Percentiles rank a stretch among this genome's conserved stretches.
Evolutionary conservation across 2,113 vertebrate genomes (phyloP).

Genomic region (Proterorhinus semilunaris): DNA sequence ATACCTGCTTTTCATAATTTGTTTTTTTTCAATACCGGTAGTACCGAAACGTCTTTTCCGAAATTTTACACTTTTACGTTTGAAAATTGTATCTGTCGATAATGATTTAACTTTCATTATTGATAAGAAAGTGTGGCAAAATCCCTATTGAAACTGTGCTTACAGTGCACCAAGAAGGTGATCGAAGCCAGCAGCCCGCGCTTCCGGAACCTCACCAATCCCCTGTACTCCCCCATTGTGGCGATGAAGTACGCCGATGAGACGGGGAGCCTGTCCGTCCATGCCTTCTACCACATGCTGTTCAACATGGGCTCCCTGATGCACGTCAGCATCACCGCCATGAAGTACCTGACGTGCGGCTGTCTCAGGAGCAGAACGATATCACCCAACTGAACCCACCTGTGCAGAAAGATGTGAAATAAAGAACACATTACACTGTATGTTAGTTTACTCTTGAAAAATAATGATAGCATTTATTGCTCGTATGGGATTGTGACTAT

Average conservation of each 20-base stretch:
- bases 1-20: no score
- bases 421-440: not conserved
- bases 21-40: no score
- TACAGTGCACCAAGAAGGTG: constrained; percentile 81
- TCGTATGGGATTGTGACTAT: not conserved
- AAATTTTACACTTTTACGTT: no score
- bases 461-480: not conserved
- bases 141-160: not conserved
- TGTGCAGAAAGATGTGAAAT: not conserved
- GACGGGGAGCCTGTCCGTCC: constrained; percentile 81
- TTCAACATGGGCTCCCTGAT: constrained; percentile 83
- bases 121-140: not conserved
- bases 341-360: constrained; percentile 83
- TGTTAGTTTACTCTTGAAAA: not conserved
- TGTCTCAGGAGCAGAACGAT: constrained; percentile 71
- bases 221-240: constrained; percentile 80
- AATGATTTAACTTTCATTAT: no score
- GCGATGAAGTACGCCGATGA: constrained; percentile 85
- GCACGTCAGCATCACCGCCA: constrained; percentile 76
- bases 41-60: no score
- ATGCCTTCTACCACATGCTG: constrained; percentile 86
- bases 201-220: constrained; percentile 85
- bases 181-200: constrained; percentile 79
- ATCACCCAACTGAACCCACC: constrained; percentile 49
- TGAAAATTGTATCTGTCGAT: no score